Evolutionary conservation across 2,113 vertebrate genomes (phyloP).

Genomic region (Cavia porcellus): DNA sequence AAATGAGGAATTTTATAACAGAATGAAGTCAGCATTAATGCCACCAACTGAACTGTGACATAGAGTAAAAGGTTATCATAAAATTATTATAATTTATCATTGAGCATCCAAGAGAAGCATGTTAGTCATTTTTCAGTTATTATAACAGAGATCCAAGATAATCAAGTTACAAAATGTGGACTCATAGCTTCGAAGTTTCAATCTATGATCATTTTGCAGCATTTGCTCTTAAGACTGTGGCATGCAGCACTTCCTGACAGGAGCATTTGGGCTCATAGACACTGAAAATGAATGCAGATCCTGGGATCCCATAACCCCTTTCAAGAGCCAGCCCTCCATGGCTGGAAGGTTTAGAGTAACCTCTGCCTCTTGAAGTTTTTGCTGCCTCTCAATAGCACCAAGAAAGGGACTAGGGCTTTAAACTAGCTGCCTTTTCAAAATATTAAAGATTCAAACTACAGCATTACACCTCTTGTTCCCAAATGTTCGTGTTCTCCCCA

Average conservation of each 20-base stretch:
- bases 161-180: background rate
- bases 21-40: background rate
- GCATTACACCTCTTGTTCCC: background rate
- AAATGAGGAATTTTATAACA: background rate
- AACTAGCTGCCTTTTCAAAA: background rate
- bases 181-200: background rate
- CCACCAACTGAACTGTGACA: background rate
- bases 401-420: rapidly evolving
- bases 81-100: background rate
- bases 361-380: background rate
- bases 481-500: background rate
- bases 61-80: background rate
- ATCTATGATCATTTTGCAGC: background rate
- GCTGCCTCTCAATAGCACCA: rapidly evolving
- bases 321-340: background rate
- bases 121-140: background rate
- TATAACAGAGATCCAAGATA: background rate
- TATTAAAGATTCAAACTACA: background rate
- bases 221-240: background rate
- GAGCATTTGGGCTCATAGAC: too few species aligned
- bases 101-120: background rate
- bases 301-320: background rate
- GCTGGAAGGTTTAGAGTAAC: too few species aligned
- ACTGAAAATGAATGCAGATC: rapidly evolving
- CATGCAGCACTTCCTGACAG: background rate